Evolutionary conservation across 2,113 vertebrate species (phyloP).

Genomic region (Stictonetta naevosa): DNA sequence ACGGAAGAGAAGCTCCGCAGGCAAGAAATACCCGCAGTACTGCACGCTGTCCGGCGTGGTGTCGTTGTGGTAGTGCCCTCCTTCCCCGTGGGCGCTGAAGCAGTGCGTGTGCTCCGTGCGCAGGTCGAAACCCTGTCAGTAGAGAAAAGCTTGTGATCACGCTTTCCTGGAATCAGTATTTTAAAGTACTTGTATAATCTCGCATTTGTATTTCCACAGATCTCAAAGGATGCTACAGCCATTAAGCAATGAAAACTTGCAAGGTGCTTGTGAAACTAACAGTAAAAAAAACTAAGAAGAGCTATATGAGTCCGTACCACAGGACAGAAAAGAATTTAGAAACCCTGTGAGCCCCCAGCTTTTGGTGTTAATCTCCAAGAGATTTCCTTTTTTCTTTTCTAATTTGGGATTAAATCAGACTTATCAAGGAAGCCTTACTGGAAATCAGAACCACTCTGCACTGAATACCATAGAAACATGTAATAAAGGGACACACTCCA

Average conservation of each 20-base stretch:
- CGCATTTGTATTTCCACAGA: rapidly evolving
- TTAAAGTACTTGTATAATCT: rapidly evolving
- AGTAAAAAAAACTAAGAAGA: background rate
- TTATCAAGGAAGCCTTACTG: background rate
- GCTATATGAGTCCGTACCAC: background rate
- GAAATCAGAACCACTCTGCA: background rate
- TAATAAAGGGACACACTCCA: background rate
- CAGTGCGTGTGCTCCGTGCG: slow-evolving; percentile 94
- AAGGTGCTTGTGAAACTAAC: background rate
- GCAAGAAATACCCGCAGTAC: slow-evolving; percentile 91
- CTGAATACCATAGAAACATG: background rate
- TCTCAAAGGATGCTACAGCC: background rate
- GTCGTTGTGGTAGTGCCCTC: slow-evolving; percentile 95
- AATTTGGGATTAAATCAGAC: background rate
- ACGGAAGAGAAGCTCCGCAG: slow-evolving; percentile 90
- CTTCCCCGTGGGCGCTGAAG: slow-evolving; percentile 94
- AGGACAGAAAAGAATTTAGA: background rate
- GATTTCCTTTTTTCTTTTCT: background rate
- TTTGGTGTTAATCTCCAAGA: background rate
- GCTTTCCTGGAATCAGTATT: rapidly evolving
- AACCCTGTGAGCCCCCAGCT: background rate
- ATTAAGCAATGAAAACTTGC: background rate
- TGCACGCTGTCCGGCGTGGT: slow-evolving; percentile 90
- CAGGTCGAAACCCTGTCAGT: slow-evolving; percentile 89
- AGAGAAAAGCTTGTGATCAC: background rate